These are phyloP conservation scores for Mythimna impura DNA, from an alignment of 2,888 invertebrate species.

Conservation along the genomic window DNA sequence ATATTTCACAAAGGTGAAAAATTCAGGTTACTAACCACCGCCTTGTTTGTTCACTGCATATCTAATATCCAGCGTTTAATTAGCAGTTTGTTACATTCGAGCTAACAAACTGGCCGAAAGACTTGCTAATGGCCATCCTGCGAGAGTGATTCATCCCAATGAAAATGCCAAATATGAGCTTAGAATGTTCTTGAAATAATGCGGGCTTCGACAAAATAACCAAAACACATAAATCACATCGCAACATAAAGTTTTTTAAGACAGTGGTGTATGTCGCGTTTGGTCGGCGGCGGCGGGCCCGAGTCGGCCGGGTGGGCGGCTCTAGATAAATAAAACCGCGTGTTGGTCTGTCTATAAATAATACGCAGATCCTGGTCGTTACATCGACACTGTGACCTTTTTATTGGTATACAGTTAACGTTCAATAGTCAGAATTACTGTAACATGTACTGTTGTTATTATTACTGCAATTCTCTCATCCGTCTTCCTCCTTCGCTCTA, in stretches of 20 bases:
- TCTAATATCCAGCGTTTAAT: conserved; percentile 35
- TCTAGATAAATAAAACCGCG: conserved; percentile 82
- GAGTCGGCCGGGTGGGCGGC: conserved; percentile 72
- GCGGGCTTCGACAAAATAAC: conserved; percentile 42
- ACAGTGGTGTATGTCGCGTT: conserved; percentile 57
- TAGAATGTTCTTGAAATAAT: conserved; percentile 31
- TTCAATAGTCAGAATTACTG: conserved; percentile 64
- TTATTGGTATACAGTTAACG: conserved; percentile 74
- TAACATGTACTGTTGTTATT: conserved; percentile 52
- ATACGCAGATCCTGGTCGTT: conserved; percentile 74
- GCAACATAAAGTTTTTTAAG: conserved; percentile 69
- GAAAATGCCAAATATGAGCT: conserved; percentile 28
- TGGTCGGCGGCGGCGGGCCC: conserved; percentile 48
- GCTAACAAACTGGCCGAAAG: conserved; percentile 36
- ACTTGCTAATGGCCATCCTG: conserved; percentile 19
- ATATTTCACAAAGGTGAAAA: conserved; percentile 37
- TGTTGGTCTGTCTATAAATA: conserved; percentile 87
- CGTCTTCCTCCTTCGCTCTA: conserved; percentile 53
- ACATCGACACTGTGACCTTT: conserved; percentile 81
- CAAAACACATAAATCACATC: conserved; percentile 67
- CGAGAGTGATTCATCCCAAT: conserved; percentile 46
- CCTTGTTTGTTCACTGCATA: conserved; percentile 34
- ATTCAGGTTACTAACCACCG: conserved; percentile 39
- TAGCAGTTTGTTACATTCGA: conserved; percentile 44
- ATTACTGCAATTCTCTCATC: conserved; percentile 54